phyloP scores from a whole-genome alignment of 2,113 vertebrate genomes.

The Thamnaconus septentrionalis region DNA sequence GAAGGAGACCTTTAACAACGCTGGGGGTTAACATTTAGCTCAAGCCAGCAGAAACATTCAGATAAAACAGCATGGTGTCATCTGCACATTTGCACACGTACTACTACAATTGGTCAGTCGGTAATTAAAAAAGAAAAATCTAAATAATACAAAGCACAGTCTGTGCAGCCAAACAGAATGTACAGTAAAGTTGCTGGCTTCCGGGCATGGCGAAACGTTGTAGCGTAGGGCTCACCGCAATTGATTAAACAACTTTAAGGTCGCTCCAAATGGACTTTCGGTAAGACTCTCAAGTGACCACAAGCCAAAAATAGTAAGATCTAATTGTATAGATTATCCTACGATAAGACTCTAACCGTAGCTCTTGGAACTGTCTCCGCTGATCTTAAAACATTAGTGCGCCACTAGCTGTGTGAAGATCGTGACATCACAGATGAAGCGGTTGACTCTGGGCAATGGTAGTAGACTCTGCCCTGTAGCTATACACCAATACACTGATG shows the following conservation, averaged over 20 bases:
- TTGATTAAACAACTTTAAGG: constrained; percentile 49
- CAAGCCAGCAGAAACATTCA: too few species aligned
- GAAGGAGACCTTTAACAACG: neutral
- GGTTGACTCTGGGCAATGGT: too few species aligned
- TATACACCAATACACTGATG: too few species aligned
- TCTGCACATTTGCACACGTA: too few species aligned
- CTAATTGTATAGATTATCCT: constrained; percentile 47
- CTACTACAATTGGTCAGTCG: too few species aligned
- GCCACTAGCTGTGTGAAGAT: neutral
- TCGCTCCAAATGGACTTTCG: constrained; percentile 16
- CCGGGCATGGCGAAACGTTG: neutral
- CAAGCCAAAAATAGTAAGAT: constrained; percentile 42
- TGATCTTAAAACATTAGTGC: neutral
- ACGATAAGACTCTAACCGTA: constrained; percentile 5
- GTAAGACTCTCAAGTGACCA: constrained; percentile 31
- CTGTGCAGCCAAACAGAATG: too few species aligned
- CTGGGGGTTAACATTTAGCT: neutral
- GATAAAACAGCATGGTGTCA: too few species aligned
- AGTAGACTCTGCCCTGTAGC: too few species aligned
- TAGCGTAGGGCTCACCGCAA: constrained; percentile 20
- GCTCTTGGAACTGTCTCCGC: constrained; percentile 3
- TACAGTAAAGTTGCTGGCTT: too few species aligned
- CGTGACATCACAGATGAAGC: too few species aligned
- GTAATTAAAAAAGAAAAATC: too few species aligned
- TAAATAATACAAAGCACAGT: too few species aligned